Percentiles rank a stretch among this genome's conserved stretches.
These are phyloP conservation scores for Nomada flava DNA, from an alignment of 2,888 invertebrate genomes.

Conservation along the genomic window DNA sequence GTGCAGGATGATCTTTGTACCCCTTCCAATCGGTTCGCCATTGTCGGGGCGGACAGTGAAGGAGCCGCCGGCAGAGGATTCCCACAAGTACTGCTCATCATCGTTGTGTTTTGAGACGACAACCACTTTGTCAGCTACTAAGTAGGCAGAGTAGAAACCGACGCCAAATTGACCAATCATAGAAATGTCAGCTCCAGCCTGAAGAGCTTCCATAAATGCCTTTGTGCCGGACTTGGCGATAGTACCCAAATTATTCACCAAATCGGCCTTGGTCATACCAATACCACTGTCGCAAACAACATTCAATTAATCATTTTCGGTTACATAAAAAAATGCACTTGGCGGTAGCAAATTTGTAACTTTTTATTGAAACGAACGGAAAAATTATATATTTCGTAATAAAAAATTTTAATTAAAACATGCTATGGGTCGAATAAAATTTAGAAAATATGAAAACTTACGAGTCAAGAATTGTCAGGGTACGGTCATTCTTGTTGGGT, in stretches of 20 bases:
- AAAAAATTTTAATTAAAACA: not conserved
- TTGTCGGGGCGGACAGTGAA: slow-evolving; percentile 94
- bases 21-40: slow-evolving; percentile 94
- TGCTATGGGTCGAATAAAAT: not conserved
- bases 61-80: slow-evolving; percentile 98
- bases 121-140: slow-evolving; percentile 97
- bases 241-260: slow-evolving; percentile 99
- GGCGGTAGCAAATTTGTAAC: no score
- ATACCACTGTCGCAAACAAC: slow-evolving; percentile 87
- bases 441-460: slow-evolving; percentile 67
- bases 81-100: slow-evolving; percentile 99
- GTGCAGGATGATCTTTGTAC: slow-evolving; percentile 96
- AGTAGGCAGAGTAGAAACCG: slow-evolving; percentile 99
- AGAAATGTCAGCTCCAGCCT: slow-evolving; percentile 99
- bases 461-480: slow-evolving; percentile 96
- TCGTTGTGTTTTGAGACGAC: slow-evolving; percentile 98
- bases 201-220: slow-evolving; percentile 99
- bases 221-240: slow-evolving; percentile 99
- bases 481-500: slow-evolving; percentile 97
- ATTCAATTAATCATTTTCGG: not conserved
- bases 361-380: no score
- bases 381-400: no score
- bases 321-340: not conserved
- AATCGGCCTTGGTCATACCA: slow-evolving; percentile 99
- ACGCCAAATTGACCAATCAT: slow-evolving; percentile 99